A percentile compares a stretch with the other conserved stretches of the same genome.
These are phyloP conservation scores for Grammomys surdaster DNA, from an alignment of 2,113 vertebrate species.

Conservation along the genomic window DNA sequence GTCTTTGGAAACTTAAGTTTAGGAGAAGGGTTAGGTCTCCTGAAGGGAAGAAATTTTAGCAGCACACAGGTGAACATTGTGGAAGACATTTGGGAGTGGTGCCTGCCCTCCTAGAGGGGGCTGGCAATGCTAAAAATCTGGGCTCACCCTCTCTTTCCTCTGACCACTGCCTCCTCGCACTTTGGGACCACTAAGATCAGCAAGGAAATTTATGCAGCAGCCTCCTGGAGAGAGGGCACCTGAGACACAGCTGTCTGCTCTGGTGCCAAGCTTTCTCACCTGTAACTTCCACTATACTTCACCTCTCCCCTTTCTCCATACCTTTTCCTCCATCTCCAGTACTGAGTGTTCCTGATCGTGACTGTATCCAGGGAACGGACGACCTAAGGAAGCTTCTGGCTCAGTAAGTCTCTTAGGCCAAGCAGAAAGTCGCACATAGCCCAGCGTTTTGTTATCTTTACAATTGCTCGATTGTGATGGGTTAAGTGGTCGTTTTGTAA, in stretches of 20 bases:
- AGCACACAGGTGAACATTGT: neutral
- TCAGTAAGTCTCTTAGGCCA: neutral
- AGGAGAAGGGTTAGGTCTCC: neutral
- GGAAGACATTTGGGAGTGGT: neutral
- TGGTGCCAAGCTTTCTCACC: fast-evolving
- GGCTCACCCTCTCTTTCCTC: neutral
- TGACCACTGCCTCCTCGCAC: no score
- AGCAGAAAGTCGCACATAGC: constrained; percentile 59
- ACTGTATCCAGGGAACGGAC: constrained; percentile 7
- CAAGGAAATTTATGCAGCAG: no score
- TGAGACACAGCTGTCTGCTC: neutral
- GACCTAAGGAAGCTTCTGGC: neutral
- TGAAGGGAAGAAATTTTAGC: neutral
- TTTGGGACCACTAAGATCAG: neutral
- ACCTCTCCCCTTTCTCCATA: neutral
- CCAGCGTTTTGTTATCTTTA: constrained; percentile 73
- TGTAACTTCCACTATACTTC: neutral
- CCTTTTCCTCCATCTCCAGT: neutral
- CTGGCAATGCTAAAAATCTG: neutral
- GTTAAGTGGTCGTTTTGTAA: constrained; percentile 75
- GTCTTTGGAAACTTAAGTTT: neutral
- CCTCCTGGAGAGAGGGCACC: no score
- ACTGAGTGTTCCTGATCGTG: neutral
- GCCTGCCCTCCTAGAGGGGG: neutral
- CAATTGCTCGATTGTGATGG: constrained; percentile 64